Percentiles rank a stretch among this genome's conserved stretches.
phyloP scores from a whole-genome alignment of 2,113 vertebrate species.

The Puntigrus tetrazona region DNA sequence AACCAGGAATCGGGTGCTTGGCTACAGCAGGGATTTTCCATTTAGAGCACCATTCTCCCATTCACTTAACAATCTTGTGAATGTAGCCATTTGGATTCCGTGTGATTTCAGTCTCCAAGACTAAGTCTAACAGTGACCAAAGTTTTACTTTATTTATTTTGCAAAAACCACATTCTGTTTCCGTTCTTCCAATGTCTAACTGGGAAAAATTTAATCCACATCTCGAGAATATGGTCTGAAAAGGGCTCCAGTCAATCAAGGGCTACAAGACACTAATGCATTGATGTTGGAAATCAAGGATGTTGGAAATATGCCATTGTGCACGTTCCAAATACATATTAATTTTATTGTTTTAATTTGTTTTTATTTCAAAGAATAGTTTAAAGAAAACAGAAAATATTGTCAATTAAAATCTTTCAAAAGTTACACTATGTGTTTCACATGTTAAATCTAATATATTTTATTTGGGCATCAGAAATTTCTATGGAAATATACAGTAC shows the following conservation, averaged over 20 bases:
- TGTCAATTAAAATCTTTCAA: too few species aligned
- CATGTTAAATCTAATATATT: too few species aligned
- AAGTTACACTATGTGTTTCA: too few species aligned
- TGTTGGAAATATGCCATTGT: background rate
- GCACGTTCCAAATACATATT: background rate
- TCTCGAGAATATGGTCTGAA: slow-evolving; percentile 16
- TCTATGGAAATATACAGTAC: too few species aligned
- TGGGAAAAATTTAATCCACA: slow-evolving; percentile 7
- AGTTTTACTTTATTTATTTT: slow-evolving; percentile 3
- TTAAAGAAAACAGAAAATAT: background rate
- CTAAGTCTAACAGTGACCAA: slow-evolving; percentile 57
- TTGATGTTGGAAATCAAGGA: background rate
- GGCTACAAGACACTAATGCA: background rate
- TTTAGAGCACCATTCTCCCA: slow-evolving; percentile 41
- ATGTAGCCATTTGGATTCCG: slow-evolving; percentile 64
- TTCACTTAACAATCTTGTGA: slow-evolving; percentile 47
- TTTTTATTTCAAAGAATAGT: background rate
- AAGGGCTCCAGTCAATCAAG: background rate
- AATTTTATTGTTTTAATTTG: background rate
- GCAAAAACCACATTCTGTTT: background rate
- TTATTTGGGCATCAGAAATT: too few species aligned
- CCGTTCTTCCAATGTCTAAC: slow-evolving; percentile 20
- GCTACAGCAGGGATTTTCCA: slow-evolving; percentile 50
- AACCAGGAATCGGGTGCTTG: slow-evolving; percentile 30
- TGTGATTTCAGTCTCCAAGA: slow-evolving; percentile 55